phyloP scores from a whole-genome alignment of 2,797 vertebrate species.

The Synaphobranchus kaupii region DNA sequence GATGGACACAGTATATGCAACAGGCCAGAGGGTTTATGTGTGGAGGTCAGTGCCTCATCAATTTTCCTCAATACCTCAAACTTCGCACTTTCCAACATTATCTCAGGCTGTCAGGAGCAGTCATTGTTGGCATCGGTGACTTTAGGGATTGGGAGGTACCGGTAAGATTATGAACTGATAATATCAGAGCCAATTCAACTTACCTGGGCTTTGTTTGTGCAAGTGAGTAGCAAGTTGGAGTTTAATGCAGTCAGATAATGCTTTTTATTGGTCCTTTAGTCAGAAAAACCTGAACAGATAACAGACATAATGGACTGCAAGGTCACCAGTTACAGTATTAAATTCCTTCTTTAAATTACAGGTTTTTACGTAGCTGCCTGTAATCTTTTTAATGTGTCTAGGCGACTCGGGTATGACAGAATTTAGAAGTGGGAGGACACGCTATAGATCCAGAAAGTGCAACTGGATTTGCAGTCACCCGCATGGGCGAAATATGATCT shows the following conservation, averaged over 20 bases:
- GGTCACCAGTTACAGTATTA: neutral
- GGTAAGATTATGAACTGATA: constrained; percentile 23
- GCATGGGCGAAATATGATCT: constrained; percentile 14
- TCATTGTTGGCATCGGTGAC: neutral
- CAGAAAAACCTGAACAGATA: neutral
- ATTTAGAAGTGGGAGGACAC: neutral
- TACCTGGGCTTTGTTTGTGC: neutral
- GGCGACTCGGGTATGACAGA: neutral
- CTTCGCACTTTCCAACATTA: constrained; percentile 39
- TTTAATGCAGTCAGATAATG: neutral
- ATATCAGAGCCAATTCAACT: neutral
- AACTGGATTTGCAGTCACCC: neutral
- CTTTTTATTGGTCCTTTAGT: neutral
- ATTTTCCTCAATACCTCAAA: constrained; percentile 58
- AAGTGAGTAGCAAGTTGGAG: neutral
- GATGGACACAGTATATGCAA: constrained; percentile 88
- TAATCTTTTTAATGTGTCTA: neutral
- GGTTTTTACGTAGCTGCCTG: neutral
- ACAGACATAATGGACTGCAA: neutral
- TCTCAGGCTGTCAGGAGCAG: neutral
- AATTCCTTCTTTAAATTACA: neutral
- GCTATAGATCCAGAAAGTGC: neutral
- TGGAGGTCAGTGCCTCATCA: constrained; percentile 89
- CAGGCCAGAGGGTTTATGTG: constrained; percentile 88
- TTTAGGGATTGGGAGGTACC: constrained; percentile 1